A percentile compares a stretch with the other conserved stretches of the same genome.
Evolutionary conservation across 2,797 vertebrate genomes (phyloP).

Genomic region (Garrulus glandarius): DNA sequence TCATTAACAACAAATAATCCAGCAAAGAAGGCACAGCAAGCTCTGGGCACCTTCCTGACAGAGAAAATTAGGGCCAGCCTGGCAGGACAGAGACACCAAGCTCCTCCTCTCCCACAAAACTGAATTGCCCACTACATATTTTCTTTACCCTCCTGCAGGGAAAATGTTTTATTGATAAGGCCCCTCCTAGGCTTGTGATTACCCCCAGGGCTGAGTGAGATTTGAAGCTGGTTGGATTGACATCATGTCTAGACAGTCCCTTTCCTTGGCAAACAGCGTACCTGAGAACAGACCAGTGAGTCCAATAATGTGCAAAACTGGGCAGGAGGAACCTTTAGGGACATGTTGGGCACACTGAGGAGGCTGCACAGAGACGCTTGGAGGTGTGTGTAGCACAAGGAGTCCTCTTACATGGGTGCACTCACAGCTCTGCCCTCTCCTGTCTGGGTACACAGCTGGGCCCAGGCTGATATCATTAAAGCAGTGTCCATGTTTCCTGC

Average conservation of each 20-base stretch:
- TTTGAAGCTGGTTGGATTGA: neutral
- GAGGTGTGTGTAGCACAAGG: neutral
- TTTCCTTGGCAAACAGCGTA: neutral
- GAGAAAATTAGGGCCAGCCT: neutral
- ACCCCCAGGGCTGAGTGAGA: neutral
- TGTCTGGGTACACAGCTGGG: neutral
- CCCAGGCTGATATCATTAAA: neutral
- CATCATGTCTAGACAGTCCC: neutral
- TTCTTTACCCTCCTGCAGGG: neutral
- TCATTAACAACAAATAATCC: constrained; percentile 31
- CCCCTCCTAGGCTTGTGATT: neutral
- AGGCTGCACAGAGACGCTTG: neutral
- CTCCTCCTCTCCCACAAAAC: neutral
- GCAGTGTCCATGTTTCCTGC: accelerated
- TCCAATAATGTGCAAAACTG: neutral
- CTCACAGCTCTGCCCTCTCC: neutral
- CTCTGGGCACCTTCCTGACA: neutral
- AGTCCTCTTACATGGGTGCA: neutral
- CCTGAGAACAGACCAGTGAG: neutral
- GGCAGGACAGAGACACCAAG: neutral
- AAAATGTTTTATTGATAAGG: constrained; percentile 48
- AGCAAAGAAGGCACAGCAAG: neutral
- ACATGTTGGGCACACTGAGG: neutral
- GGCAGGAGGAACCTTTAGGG: neutral
- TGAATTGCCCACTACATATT: neutral